A percentile compares a stretch with the other conserved stretches of the same genome.
Conservation (phyloP, 2,888 invertebrate species). For the Parnassius glacialis region DNA sequence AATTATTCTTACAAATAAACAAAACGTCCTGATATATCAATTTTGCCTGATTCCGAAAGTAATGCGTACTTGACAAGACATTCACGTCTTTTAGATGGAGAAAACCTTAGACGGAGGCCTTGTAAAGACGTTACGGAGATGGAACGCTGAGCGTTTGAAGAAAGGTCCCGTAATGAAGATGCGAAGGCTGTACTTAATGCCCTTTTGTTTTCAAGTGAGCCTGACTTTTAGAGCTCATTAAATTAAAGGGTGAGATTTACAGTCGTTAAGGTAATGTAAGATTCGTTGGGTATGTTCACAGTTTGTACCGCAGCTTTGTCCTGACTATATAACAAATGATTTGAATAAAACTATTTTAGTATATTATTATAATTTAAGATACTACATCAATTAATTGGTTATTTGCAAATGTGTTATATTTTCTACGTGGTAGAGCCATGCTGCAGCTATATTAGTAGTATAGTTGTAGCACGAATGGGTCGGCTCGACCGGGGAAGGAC, state of each 20-base stretch:
- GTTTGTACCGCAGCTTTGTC: slow-evolving; percentile 5
- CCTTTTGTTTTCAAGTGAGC: slow-evolving; percentile 64
- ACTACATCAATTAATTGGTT: no score
- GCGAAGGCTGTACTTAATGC: slow-evolving; percentile 48
- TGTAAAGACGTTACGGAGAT: slow-evolving; percentile 23
- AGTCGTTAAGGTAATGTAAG: slow-evolving; percentile 50
- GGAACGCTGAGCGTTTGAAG: slow-evolving; percentile 25
- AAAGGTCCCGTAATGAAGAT: slow-evolving; percentile 56
- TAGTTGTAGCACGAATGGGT: no score
- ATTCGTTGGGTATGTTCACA: slow-evolving; percentile 35
- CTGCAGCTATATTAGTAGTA: no score
- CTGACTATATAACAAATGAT: slow-evolving; percentile 11
- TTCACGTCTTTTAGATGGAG: slow-evolving; percentile 8
- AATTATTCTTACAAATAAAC: background rate
- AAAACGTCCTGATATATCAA: background rate
- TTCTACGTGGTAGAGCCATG: no score
- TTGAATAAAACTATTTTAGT: background rate
- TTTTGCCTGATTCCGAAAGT: background rate
- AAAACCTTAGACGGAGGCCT: slow-evolving; percentile 13
- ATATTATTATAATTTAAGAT: no score
- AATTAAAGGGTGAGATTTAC: slow-evolving; percentile 66
- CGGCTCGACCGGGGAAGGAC: no score
- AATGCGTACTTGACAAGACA: slow-evolving; percentile 11
- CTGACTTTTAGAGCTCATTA: slow-evolving; percentile 76
- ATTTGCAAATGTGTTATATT: no score